A percentile compares a stretch with the other conserved stretches of the same genome.
Conservation (phyloP, 2,888 invertebrate genomes). For the Ditylenchus weischeri region DNA sequence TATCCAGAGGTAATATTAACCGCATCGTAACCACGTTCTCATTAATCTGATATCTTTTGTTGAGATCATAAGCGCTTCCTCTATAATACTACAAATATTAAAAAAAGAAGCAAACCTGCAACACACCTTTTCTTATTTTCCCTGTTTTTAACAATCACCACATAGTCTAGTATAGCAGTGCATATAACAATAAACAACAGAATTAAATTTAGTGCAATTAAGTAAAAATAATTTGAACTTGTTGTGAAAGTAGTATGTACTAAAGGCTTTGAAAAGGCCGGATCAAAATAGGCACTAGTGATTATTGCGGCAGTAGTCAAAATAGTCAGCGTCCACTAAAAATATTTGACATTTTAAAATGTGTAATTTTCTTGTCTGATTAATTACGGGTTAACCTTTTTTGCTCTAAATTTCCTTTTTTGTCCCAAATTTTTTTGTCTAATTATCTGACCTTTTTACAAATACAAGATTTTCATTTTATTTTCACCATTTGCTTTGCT, state of each 20-base stretch:
- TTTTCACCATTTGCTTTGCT: no score
- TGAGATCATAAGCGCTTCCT: neutral
- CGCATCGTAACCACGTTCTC: slow-evolving; percentile 3
- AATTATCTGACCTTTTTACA: no score
- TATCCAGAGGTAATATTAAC: neutral
- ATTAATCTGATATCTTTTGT: neutral
- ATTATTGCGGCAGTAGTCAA: neutral
- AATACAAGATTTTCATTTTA: no score
- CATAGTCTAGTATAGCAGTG: neutral
- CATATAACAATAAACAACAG: neutral
- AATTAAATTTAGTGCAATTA: neutral
- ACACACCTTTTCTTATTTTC: neutral
- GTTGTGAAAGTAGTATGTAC: neutral
- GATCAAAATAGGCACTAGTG: neutral
- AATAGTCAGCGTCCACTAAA: slow-evolving; percentile 4
- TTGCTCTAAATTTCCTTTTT: no score
- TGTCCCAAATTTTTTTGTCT: no score
- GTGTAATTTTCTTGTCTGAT: neutral
- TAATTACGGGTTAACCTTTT: no score
- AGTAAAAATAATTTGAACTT: neutral
- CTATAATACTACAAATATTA: no score
- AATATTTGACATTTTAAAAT: neutral
- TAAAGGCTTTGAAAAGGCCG: neutral
- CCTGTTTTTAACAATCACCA: neutral
- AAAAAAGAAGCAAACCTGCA: no score